Evolutionary conservation across 2,888 invertebrate species (phyloP).

Genomic region (Plebejus anna): DNA sequence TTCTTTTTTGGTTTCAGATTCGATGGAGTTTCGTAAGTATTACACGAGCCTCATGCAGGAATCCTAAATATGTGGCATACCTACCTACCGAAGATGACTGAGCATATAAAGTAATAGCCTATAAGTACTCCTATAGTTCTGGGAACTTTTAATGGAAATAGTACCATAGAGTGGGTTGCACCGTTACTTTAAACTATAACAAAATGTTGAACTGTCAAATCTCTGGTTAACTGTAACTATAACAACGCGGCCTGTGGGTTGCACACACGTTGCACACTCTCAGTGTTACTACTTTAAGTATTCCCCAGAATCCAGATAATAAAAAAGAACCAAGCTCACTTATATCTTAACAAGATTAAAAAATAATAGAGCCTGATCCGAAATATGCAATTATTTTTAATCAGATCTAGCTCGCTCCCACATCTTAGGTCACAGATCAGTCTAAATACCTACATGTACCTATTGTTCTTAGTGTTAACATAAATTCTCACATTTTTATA

Average conservation of each 20-base stretch:
- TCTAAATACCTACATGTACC: conserved; percentile 22
- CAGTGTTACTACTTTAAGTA: too few species aligned
- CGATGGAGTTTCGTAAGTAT: conserved; percentile 27
- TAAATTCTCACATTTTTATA: conserved; percentile 11
- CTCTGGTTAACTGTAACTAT: too few species aligned
- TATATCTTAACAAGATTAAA: background rate
- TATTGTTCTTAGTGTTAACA: conserved; percentile 9
- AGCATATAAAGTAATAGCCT: too few species aligned
- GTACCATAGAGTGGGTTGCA: too few species aligned
- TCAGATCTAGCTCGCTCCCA: conserved; percentile 16
- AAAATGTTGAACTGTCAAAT: too few species aligned
- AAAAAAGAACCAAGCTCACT: background rate
- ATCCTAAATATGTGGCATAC: background rate
- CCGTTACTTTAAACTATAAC: too few species aligned
- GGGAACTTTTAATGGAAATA: too few species aligned
- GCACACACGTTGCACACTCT: too few species aligned
- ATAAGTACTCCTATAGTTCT: too few species aligned
- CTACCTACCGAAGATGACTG: too few species aligned
- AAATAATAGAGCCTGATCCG: conserved; percentile 6
- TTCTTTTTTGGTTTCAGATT: conserved; percentile 11
- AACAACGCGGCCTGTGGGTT: too few species aligned
- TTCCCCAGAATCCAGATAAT: too few species aligned
- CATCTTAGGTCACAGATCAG: conserved; percentile 24
- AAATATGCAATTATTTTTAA: conserved; percentile 23
- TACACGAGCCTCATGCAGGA: background rate